Conservation (phyloP, 2,113 vertebrate species). For the Hoplias malabaricus region DNA sequence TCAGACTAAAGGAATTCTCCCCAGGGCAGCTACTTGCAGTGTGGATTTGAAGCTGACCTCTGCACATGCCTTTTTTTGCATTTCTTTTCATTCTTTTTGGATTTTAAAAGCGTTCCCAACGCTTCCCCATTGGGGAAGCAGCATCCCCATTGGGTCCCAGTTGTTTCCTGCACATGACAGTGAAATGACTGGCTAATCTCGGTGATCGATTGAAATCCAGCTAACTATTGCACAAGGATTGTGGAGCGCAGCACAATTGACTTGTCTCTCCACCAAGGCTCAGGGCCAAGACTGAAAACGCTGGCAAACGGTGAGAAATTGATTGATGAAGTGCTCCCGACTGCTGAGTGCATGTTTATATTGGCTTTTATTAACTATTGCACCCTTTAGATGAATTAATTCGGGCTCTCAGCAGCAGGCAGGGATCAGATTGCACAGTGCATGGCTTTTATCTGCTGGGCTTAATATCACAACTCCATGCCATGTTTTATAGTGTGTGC, state of each 20-base stretch:
- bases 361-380: conserved; percentile 46
- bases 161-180: conserved; percentile 30
- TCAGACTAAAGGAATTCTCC: not conserved
- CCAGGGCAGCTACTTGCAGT: not conserved
- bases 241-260: conserved; percentile 53
- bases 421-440: conserved; percentile 24
- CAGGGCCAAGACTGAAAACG: conserved; percentile 16
- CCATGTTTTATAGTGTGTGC: not conserved
- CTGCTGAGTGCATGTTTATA: conserved; percentile 42
- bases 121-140: too few relatives aligned
- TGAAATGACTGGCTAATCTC: conserved; percentile 51
- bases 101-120: not conserved
- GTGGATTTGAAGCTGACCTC: not conserved
- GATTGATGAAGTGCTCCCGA: conserved; percentile 47
- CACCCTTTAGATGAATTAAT: conserved; percentile 33
- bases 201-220: conserved; percentile 51
- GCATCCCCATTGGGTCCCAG: not conserved
- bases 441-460: not conserved
- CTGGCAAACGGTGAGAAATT: conserved; percentile 36
- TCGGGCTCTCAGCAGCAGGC: conserved; percentile 8
- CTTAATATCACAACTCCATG: conserved; percentile 13
- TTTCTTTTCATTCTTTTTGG: not conserved
- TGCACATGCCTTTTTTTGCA: not conserved
- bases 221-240: conserved; percentile 53
- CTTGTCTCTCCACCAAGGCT: conserved; percentile 41